Conservation (phyloP, 2,888 invertebrate species). For the Chrysina gloriosa region DNA sequence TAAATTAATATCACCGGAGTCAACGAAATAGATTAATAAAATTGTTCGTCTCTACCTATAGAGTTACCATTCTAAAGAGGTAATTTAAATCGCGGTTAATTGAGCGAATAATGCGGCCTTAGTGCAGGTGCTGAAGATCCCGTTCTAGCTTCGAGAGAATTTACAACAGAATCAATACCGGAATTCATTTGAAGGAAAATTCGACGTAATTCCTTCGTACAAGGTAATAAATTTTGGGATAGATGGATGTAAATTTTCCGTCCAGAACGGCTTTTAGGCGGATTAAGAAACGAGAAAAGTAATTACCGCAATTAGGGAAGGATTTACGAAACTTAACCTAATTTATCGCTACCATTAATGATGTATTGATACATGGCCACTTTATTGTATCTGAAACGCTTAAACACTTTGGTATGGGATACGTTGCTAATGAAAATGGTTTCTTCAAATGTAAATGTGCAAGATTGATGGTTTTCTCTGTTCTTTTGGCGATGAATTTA, state of each 20-base stretch:
- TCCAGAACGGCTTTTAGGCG: background rate
- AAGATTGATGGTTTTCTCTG: no score
- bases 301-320: background rate
- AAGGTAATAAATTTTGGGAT: background rate
- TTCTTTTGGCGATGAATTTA: no score
- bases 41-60: no score
- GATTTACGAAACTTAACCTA: no score
- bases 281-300: background rate
- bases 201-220: background rate
- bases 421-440: no score
- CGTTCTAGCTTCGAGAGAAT: background rate
- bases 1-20: no score
- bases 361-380: no score
- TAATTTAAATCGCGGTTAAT: slow-evolving; percentile 20
- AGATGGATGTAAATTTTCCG: background rate
- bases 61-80: background rate
- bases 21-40: no score
- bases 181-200: background rate
- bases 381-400: no score
- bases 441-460: no score
- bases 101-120: slow-evolving; percentile 15
- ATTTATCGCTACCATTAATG: no score
- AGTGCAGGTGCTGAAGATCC: background rate
- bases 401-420: no score
- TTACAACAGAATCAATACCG: background rate